These are phyloP conservation scores for Sorex araneus DNA, from an alignment of 2,113 vertebrate species.

Conservation along the genomic window DNA sequence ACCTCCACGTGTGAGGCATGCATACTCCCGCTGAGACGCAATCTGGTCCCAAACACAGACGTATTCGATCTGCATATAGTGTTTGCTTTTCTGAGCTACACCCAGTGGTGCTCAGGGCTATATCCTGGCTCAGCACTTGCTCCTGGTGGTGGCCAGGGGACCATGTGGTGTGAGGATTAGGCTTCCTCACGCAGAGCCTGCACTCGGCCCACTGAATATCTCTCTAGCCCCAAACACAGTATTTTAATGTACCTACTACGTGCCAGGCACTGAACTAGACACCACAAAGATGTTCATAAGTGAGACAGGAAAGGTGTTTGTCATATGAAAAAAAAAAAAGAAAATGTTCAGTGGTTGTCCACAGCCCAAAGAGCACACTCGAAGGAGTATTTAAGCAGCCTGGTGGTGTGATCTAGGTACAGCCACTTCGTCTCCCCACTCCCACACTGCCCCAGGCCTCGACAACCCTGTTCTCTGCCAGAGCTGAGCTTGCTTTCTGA, in stretches of 20 bases:
- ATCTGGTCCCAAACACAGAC: too few species aligned
- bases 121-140: too few species aligned
- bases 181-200: too few species aligned
- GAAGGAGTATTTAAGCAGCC: slow-evolving; percentile 6
- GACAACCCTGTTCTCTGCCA: slow-evolving; percentile 6
- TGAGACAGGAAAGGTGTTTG: slow-evolving; percentile 3
- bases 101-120: too few species aligned
- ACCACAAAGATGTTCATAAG: slow-evolving; percentile 23
- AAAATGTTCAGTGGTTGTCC: neutral
- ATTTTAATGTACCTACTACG: neutral
- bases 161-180: too few species aligned
- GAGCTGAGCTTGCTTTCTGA: neutral
- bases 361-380: neutral
- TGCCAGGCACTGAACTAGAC: neutral
- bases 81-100: too few species aligned
- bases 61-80: too few species aligned
- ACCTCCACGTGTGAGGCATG: too few species aligned
- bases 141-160: too few species aligned
- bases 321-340: neutral
- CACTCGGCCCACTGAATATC: too few species aligned
- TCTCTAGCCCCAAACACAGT: too few species aligned
- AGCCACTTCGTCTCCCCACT: neutral
- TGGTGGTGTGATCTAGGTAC: slow-evolving; percentile 28
- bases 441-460: neutral
- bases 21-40: too few species aligned